Conservation (phyloP, 2,888 invertebrate genomes). For the Dryococelus australis region DNA sequence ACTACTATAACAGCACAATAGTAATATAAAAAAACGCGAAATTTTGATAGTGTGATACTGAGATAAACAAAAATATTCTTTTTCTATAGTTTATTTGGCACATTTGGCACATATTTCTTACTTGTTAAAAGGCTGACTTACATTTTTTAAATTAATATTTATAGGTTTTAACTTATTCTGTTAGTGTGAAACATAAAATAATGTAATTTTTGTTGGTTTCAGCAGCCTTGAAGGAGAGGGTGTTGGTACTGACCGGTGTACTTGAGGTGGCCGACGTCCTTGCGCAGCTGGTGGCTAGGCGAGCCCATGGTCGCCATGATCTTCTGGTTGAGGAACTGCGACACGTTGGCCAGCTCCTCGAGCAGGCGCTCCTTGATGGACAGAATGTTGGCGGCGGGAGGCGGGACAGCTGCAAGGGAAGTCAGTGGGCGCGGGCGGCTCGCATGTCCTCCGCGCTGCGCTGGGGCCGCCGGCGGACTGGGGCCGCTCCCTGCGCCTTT, state of each 20-base stretch:
- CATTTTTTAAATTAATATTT: too few relatives aligned
- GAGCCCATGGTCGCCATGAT: conserved; percentile 29
- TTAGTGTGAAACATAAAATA: too few relatives aligned
- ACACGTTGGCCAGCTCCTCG: conserved; percentile 19
- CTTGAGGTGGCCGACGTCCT: conserved; percentile 39
- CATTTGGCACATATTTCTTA: too few relatives aligned
- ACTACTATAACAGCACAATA: too few relatives aligned
- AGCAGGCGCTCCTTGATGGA: conserved; percentile 23
- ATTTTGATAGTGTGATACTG: too few relatives aligned
- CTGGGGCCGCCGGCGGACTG: not conserved
- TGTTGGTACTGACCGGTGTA: conserved; percentile 40
- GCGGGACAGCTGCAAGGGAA: not conserved
- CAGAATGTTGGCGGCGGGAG: conserved; percentile 13
- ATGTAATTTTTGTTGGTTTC: too few relatives aligned
- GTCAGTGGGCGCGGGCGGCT: conserved; percentile 10
- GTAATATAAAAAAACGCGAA: too few relatives aligned
- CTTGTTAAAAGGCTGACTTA: too few relatives aligned
- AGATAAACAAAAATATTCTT: too few relatives aligned
- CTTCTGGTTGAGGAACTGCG: conserved; percentile 31
- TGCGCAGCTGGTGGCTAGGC: conserved; percentile 40
- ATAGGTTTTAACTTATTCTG: too few relatives aligned
- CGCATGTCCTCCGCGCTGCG: not conserved
- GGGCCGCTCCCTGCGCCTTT: not conserved
- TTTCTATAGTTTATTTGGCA: too few relatives aligned
- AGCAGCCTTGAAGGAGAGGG: too few relatives aligned